These are phyloP conservation scores for Elegia similella DNA, from an alignment of 2,888 invertebrate species.

Conservation along the genomic window DNA sequence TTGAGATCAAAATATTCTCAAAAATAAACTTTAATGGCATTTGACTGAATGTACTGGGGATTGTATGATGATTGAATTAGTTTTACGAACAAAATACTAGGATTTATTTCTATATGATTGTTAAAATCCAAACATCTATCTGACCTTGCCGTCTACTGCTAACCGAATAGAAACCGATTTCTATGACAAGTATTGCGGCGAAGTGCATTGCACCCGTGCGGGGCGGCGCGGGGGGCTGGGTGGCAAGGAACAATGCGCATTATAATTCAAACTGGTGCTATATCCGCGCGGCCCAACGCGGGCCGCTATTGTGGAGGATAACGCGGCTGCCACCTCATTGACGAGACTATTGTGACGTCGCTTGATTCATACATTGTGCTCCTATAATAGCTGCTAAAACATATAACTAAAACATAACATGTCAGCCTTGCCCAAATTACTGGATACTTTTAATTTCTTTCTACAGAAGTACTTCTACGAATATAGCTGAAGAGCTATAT, in stretches of 20 bases:
- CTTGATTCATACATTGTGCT: constrained; percentile 9
- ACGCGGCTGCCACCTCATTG: constrained; percentile 42
- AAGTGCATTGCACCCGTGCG: constrained; percentile 75
- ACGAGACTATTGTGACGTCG: constrained; percentile 34
- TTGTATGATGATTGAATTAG: neutral
- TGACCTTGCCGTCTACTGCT: constrained; percentile 47
- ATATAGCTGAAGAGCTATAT: too few relatives aligned
- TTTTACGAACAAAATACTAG: neutral
- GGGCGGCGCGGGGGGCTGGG: constrained; percentile 29
- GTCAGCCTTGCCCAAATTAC: too few relatives aligned
- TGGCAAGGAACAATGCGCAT: constrained; percentile 74
- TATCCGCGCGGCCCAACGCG: constrained; percentile 75
- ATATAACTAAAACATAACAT: neutral
- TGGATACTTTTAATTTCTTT: too few relatives aligned
- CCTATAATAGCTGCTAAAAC: neutral
- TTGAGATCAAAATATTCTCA: too few relatives aligned
- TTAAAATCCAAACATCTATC: constrained; percentile 23
- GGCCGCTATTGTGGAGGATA: constrained; percentile 52
- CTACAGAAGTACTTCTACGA: too few relatives aligned
- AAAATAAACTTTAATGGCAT: too few relatives aligned
- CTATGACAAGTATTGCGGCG: constrained; percentile 73
- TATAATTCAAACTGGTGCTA: constrained; percentile 77
- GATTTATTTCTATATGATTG: neutral
- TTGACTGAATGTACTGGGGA: too few relatives aligned
- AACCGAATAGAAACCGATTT: constrained; percentile 65